Evolutionary conservation across 1,140 invertebrate genomes (phyloP).

Genomic region (Paracyclopina nana): DNA sequence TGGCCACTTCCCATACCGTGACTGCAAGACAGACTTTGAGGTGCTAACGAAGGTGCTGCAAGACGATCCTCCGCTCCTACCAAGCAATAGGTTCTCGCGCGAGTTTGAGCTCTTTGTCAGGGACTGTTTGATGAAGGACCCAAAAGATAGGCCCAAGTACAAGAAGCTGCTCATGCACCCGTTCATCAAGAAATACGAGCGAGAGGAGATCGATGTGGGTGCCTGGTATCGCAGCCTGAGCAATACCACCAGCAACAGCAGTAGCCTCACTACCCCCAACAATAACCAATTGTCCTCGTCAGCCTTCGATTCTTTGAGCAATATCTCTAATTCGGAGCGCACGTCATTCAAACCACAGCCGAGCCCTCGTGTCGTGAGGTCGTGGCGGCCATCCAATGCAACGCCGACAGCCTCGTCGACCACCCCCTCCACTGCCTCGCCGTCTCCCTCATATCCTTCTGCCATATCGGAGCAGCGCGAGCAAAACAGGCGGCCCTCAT

Average conservation of each 20-base stretch:
- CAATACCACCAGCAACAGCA: neutral
- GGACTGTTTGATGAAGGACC: constrained; percentile 65
- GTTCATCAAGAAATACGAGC: constrained; percentile 55
- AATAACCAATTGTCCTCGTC: neutral
- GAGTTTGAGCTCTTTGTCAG: constrained; percentile 34
- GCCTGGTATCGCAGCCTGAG: constrained; percentile 35
- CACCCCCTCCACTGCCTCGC: neutral
- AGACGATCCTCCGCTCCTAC: constrained; percentile 56
- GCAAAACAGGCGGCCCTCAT: neutral
- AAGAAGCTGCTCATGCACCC: constrained; percentile 61
- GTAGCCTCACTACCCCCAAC: neutral
- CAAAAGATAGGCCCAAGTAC: constrained; percentile 71
- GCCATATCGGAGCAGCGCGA: neutral
- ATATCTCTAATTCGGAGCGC: neutral
- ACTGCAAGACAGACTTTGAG: constrained; percentile 80
- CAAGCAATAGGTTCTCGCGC: constrained; percentile 27
- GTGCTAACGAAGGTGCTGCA: constrained; percentile 79
- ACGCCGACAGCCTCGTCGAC: constrained; percentile 5
- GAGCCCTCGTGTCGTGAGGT: constrained; percentile 9
- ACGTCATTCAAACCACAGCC: constrained; percentile 15
- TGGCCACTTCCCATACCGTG: constrained; percentile 52
- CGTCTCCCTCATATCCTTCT: neutral
- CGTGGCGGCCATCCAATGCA: neutral
- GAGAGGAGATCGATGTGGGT: constrained; percentile 47
- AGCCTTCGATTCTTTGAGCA: neutral